A percentile compares a stretch with the other conserved stretches of the same genome.
These are phyloP conservation scores for Charadrius vociferus DNA, from an alignment of 2,113 vertebrate species.

Conservation along the genomic window DNA sequence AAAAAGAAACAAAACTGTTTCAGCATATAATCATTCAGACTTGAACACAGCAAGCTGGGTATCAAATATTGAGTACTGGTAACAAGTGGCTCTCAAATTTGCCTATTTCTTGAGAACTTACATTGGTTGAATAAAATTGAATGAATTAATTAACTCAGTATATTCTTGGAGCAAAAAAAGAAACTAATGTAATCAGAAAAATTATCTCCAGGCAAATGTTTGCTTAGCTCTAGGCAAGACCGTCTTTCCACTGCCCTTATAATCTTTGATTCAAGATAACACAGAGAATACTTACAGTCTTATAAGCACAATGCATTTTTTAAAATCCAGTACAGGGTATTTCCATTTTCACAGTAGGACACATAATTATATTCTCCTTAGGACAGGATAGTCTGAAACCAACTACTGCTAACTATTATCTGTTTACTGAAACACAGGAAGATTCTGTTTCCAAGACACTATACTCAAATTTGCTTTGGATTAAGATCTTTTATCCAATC, in stretches of 20 bases:
- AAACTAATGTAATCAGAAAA: background rate
- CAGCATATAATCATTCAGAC: background rate
- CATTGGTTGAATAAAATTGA: background rate
- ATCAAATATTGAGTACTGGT: background rate
- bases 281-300: background rate
- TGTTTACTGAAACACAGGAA: background rate
- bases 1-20: background rate
- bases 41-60: background rate
- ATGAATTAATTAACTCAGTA: background rate
- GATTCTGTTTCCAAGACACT: background rate
- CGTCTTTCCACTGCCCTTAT: background rate
- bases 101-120: background rate
- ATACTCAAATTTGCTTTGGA: background rate
- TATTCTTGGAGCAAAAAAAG: background rate
- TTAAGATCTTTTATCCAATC: background rate
- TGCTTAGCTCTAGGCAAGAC: background rate
- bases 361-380: background rate
- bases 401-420: background rate
- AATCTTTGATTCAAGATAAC: background rate
- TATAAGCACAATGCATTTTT: background rate
- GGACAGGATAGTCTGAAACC: background rate
- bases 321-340: background rate
- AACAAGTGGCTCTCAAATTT: background rate
- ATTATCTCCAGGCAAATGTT: constrained; percentile 4
- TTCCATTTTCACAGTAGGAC: background rate